Evolutionary conservation across 2,113 vertebrate species (phyloP).

Genomic region (Microcebus murinus): DNA sequence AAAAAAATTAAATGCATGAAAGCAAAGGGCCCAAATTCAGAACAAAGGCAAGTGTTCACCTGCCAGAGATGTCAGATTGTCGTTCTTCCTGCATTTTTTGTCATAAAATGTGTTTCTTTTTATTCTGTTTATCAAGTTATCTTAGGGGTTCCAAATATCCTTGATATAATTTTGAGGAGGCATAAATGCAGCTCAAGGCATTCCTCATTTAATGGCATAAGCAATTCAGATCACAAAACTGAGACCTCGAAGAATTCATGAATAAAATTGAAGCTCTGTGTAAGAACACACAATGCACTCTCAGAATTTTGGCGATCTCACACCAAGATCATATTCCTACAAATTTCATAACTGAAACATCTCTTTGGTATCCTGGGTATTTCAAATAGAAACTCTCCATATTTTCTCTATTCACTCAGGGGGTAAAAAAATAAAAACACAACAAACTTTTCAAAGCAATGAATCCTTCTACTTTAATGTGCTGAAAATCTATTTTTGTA

Average conservation of each 20-base stretch:
- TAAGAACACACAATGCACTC: not conserved
- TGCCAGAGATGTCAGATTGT: not conserved
- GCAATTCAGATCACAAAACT: not conserved
- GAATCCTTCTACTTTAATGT: not conserved
- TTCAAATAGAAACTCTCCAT: not conserved
- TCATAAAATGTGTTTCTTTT: not conserved
- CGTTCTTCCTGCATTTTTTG: not conserved
- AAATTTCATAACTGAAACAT: not conserved
- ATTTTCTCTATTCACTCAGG: not conserved
- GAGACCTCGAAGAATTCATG: not conserved
- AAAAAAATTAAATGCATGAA: not conserved
- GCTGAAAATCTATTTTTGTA: not conserved
- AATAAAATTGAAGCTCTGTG: slow-evolving; percentile 2
- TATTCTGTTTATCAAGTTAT: not conserved
- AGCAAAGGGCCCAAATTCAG: not conserved
- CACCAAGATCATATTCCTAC: not conserved
- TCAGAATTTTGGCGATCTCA: not conserved
- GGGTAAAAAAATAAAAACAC: not conserved
- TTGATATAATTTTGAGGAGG: not conserved
- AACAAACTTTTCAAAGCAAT: slow-evolving; percentile 18
- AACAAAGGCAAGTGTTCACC: not conserved
- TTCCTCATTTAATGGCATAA: not conserved
- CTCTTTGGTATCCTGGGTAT: not conserved
- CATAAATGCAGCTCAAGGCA: not conserved
- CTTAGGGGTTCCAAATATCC: not conserved